Conservation (phyloP, 2,113 vertebrate genomes). For the Bettongia penicillata region DNA sequence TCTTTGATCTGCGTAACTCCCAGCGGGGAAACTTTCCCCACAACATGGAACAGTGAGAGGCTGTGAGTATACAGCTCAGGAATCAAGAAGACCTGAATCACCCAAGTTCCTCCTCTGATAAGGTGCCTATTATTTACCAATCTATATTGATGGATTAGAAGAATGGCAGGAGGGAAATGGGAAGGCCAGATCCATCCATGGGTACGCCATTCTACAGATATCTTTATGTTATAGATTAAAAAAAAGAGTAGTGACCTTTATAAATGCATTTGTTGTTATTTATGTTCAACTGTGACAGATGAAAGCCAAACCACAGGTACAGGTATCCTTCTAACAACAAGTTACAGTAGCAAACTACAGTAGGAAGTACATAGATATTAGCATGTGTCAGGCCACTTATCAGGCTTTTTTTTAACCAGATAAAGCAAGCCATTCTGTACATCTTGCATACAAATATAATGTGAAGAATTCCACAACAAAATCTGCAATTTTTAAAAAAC, state of each 20-base stretch:
- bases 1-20: neutral
- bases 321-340: no score
- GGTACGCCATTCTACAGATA: neutral
- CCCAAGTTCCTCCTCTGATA: neutral
- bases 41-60: neutral
- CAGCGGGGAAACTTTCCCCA: neutral
- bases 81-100: neutral
- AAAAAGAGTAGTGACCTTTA: neutral
- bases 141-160: neutral
- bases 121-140: neutral
- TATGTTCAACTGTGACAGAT: neutral
- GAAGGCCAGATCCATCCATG: neutral
- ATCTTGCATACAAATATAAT: neutral
- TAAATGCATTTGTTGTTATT: neutral
- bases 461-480: constrained; percentile 24
- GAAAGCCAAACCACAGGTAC: neutral
- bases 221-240: neutral
- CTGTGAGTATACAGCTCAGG: neutral
- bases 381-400: constrained; percentile 9
- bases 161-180: neutral
- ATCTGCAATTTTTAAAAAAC: constrained; percentile 46
- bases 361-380: neutral
- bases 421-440: constrained; percentile 7
- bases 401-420: neutral
- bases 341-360: neutral